Evolutionary conservation across 2,113 vertebrate genomes (phyloP), one percentile per base, ranked within the genome.

Genomic region (Mungos mungo): DNA sequence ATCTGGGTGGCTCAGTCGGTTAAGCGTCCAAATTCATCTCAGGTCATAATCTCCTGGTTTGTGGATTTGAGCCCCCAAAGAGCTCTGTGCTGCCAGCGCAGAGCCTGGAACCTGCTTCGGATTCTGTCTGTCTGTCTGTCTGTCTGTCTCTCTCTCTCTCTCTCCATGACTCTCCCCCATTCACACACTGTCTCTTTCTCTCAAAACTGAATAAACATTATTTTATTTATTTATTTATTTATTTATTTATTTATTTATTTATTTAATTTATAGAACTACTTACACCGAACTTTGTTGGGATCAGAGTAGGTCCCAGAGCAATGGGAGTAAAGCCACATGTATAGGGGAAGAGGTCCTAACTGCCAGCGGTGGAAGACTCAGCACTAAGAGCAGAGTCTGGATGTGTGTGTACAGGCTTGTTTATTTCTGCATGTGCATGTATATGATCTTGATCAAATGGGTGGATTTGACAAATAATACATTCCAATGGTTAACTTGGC

Each of bases 371-470:
- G 10, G 16, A 90, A 4, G 9, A 27, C 0, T 92, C n/a, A n/a
- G 16, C 13, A 27, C 3, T 54, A n/a, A 57, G 12, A 27, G 0
- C 5, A 76, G 19, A 45, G 15, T 5, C 3, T n/a, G 3, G 2
- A 60, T 1, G 2, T 21, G 10, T 57, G 19, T n/a, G 15, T 29
- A 7, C 5, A 2, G 1, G 16, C 1, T 35, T 60, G 4, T 66
- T 11, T 68, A n/a, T n/a, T 15, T 83, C 31, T 33, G 11, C 27
- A 41, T 7, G 4, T n/a, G 1, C 19, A 57, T 7, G 1, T 77
- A 4, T 31, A 33, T 41, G 3, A 93, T 35, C 25, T 19, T 84
- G 14, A 71, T 23, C 65, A 69, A 69, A 88, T 82, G 21, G 14
- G 0, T 16, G 1, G 13, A 31, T 72, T 74, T 35, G 23, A 60